phyloP scores from a whole-genome alignment of 2,888 invertebrate genomes.

The Agrilus cyanescens region DNA sequence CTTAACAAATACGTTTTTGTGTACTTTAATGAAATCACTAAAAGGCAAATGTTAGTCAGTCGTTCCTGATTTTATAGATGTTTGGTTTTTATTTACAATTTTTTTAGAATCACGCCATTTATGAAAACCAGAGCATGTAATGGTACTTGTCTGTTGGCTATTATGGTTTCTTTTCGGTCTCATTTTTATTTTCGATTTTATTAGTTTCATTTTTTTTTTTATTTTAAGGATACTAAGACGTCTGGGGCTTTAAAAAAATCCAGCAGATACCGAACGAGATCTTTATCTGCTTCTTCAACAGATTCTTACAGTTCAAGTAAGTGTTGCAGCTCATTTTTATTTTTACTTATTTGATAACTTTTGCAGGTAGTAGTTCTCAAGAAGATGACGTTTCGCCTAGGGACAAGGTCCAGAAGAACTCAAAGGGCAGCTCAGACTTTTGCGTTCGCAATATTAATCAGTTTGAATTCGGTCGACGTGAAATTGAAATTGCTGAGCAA shows the following conservation, averaged over 20 bases:
- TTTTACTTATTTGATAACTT: constrained; percentile 23
- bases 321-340: background rate
- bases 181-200: too few relatives aligned
- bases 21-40: too few relatives aligned
- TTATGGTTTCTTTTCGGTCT: too few relatives aligned
- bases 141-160: too few relatives aligned
- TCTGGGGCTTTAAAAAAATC: constrained; percentile 78
- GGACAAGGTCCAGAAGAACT: constrained; percentile 82
- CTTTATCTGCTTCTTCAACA: constrained; percentile 86
- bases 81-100: too few relatives aligned
- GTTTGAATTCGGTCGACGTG: constrained; percentile 85
- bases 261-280: constrained; percentile 78
- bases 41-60: too few relatives aligned
- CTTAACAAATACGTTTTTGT: too few relatives aligned
- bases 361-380: constrained; percentile 80
- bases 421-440: constrained; percentile 76
- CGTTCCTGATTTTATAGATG: too few relatives aligned
- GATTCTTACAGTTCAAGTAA: constrained; percentile 89
- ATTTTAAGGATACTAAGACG: constrained; percentile 42
- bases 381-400: constrained; percentile 89
- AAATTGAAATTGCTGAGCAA: constrained; percentile 97
- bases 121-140: too few relatives aligned
- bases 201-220: background rate
- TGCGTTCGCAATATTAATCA: constrained; percentile 91
- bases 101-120: too few relatives aligned